Conservation (phyloP, 2,113 vertebrate genomes). For the Dendrocopos noguchii region DNA sequence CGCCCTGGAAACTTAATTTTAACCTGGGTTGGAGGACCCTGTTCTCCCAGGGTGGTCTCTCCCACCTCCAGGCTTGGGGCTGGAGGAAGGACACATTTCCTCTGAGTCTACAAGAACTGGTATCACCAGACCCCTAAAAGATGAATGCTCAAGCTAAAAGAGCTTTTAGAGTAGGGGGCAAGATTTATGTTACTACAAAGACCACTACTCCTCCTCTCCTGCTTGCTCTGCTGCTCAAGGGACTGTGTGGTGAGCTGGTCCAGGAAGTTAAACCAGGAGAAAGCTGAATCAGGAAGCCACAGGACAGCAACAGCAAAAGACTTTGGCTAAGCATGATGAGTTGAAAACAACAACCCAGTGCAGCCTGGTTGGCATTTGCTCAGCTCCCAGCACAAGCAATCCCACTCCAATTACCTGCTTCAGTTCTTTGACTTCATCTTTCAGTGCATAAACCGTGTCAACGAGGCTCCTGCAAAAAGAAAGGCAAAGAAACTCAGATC, state of each 20-base stretch:
- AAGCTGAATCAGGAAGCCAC: not conserved
- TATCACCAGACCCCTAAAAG: not conserved
- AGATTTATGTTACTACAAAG: not conserved
- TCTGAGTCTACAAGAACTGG: not conserved
- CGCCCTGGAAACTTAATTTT: not conserved
- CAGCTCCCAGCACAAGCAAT: not conserved
- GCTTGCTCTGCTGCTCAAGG: not conserved
- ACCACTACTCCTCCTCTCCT: not conserved
- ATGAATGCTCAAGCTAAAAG: not conserved
- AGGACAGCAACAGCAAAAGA: not conserved
- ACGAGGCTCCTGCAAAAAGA: conserved; percentile 89
- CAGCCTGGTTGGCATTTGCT: not conserved
- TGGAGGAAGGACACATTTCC: not conserved
- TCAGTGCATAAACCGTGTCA: conserved; percentile 96
- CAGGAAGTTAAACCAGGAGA: not conserved
- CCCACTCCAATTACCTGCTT: conserved; percentile 86
- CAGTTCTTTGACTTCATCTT: conserved; percentile 96
- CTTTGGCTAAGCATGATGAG: fast-evolving
- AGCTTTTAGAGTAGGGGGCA: not conserved
- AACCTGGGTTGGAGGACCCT: not conserved
- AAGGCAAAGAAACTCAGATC: not conserved
- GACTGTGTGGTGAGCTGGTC: not conserved
- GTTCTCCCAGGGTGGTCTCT: not conserved
- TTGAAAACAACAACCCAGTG: fast-evolving
- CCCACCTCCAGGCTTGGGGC: not conserved